These are phyloP conservation scores for Drosophila lowei DNA, from an alignment of 1,140 invertebrate species.

Conservation along the genomic window DNA sequence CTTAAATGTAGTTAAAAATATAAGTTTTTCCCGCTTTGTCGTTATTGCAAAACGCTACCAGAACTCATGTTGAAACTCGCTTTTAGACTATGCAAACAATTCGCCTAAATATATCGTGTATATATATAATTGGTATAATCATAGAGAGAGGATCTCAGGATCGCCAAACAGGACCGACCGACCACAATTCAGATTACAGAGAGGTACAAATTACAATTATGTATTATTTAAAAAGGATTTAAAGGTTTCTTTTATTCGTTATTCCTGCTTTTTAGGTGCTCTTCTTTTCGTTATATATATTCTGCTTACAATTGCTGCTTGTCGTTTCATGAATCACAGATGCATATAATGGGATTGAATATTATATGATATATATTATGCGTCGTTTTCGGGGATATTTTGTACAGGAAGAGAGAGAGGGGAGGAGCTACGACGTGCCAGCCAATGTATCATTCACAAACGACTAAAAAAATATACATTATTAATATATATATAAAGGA, in stretches of 20 bases:
- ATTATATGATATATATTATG: constrained; percentile 32
- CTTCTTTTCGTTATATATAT: background rate
- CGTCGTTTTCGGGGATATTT: constrained; percentile 40
- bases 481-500: constrained; percentile 18
- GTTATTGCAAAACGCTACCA: constrained; percentile 45
- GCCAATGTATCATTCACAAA: constrained; percentile 63
- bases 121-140: constrained; percentile 57
- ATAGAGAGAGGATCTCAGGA: constrained; percentile 36
- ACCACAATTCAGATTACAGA: constrained; percentile 20
- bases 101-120: constrained; percentile 58
- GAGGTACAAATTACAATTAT: background rate
- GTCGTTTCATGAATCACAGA: constrained; percentile 70
- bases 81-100: constrained; percentile 58
- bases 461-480: constrained; percentile 66
- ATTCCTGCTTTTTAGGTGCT: constrained; percentile 23
- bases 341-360: constrained; percentile 51
- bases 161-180: constrained; percentile 30
- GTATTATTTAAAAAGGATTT: constrained; percentile 38
- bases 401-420: constrained; percentile 23
- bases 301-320: constrained; percentile 58
- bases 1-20: constrained; percentile 63
- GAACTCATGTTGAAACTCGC: constrained; percentile 56
- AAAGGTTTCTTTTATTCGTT: constrained; percentile 27
- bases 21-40: constrained; percentile 42
- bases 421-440: constrained; percentile 56